Conservation (phyloP, 2,797 vertebrate genomes). For the Varecia variegata region DNA sequence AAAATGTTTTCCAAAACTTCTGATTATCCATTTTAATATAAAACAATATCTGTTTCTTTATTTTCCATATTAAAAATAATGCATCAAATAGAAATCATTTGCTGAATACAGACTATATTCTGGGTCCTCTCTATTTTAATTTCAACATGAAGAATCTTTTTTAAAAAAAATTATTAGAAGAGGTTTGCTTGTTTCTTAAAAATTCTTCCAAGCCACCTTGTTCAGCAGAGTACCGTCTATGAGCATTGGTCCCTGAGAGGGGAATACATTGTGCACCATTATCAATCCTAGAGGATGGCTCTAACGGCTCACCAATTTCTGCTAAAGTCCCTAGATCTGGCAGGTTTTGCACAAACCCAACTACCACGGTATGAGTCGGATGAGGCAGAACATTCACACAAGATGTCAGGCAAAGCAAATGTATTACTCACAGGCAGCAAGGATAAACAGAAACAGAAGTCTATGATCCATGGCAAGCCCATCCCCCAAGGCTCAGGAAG, state of each 20-base stretch:
- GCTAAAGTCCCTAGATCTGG: background rate
- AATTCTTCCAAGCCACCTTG: background rate
- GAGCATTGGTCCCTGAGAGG: background rate
- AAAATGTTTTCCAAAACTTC: background rate
- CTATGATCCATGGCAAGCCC: no score
- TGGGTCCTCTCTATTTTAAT: background rate
- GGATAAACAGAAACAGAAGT: background rate
- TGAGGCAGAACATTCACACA: background rate
- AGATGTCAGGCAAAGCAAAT: background rate
- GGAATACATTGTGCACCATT: background rate
- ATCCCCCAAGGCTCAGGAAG: background rate
- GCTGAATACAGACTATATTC: background rate
- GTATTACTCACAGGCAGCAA: background rate
- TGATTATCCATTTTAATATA: background rate
- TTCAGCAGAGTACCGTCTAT: background rate
- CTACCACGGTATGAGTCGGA: background rate
- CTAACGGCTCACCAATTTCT: background rate
- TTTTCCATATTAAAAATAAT: conserved; percentile 22
- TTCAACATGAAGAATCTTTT: background rate
- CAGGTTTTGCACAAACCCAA: background rate
- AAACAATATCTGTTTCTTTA: background rate
- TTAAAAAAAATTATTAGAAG: background rate
- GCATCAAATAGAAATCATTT: background rate
- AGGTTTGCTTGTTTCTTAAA: background rate
- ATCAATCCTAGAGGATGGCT: background rate